Percentiles rank a stretch among this genome's conserved stretches.
phyloP scores from a whole-genome alignment of 2,888 invertebrate species.

The Philereme transversata region DNA sequence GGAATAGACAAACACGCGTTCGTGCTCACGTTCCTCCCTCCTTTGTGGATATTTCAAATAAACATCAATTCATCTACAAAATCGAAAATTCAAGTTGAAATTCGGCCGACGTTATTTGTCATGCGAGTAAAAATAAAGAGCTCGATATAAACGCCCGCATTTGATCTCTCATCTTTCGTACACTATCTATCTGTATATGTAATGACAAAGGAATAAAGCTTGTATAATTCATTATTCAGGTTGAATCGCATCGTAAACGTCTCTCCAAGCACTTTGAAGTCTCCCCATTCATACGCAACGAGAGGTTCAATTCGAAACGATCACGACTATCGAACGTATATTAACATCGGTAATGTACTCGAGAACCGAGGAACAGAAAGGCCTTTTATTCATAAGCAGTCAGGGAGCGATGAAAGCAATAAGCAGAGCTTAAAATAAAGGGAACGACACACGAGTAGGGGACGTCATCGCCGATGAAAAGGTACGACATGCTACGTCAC shows the following conservation, averaged over 20 bases:
- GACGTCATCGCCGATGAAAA: constrained; percentile 33
- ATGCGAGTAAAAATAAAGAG: constrained; percentile 31
- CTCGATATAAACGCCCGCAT: constrained; percentile 31
- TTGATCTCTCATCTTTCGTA: constrained; percentile 9
- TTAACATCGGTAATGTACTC: constrained; percentile 75
- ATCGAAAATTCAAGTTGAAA: constrained; percentile 34
- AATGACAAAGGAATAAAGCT: constrained; percentile 38
- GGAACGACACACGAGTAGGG: constrained; percentile 40
- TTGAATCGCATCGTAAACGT: constrained; percentile 37
- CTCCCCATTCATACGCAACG: constrained; percentile 42
- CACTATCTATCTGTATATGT: constrained; percentile 12
- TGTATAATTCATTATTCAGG: constrained; percentile 38
- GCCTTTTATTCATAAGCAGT: constrained; percentile 61
- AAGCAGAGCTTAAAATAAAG: constrained; percentile 59
- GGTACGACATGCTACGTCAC: constrained; percentile 37
- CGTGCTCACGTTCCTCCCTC: constrained; percentile 2
- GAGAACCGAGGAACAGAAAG: constrained; percentile 58
- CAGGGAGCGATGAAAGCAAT: constrained; percentile 57
- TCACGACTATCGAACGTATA: constrained; percentile 71
- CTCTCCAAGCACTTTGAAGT: constrained; percentile 39
- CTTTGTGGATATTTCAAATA: constrained; percentile 32
- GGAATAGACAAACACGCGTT: constrained; percentile 24
- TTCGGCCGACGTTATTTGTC: constrained; percentile 35
- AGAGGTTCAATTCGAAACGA: constrained; percentile 58
- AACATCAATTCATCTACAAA: constrained; percentile 33